Base-by-base conservation (phyloP, 2,888 invertebrate genomes). In the Rugalucina vietnamica region DNA sequence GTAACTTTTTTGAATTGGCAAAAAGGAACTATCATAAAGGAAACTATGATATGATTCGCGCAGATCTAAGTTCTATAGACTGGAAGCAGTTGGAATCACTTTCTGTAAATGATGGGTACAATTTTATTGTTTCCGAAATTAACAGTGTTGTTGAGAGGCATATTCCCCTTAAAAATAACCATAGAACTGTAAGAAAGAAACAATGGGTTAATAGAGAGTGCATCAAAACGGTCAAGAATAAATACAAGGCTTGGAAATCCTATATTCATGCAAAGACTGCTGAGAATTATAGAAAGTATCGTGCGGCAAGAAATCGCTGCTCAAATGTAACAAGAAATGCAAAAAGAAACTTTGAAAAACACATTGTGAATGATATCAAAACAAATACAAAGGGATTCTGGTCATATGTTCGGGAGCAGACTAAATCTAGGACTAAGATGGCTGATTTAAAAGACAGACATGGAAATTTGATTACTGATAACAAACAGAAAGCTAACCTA, bases 261-360 rank as follows among this genome's bases (percentile, higher is more conserved):
- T 72, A 43, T 49, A 21, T 72, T 27, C 72, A 72, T 72, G 10
- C 43, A 1, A 24, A 72, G 29, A 72, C 39, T 12, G 49, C 43
- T 27, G 43, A 72, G 1, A 49, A 72, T 24, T 72, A 43, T n/a
- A 43, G 43, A 72, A 8, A 70, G 12, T 70, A 70, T 70, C 39
- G 70, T 36, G n/a, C 14, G 14, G 70, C 39, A 10, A 39, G 72
- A 43, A 72, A 72, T 37, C 27, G 29, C 29, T 72, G 72, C 29
- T 27, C 43, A 43, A 39, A 29, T 39, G 21, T 29, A 39, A 72
- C 39, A 72, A 39, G 39, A 27, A 43, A 14, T 39, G 72, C 72
- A 21, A 72, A 72, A 29, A 72, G 72, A 49, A 72, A 72, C 14
- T 72, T 72, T 27, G 72, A 72, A 49, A 72, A 72, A 72, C 3